A percentile compares a stretch with the other conserved stretches of the same genome.
Evolutionary conservation across 1,140 invertebrate species (phyloP).

Genomic region (Hesperophylax magnus): DNA sequence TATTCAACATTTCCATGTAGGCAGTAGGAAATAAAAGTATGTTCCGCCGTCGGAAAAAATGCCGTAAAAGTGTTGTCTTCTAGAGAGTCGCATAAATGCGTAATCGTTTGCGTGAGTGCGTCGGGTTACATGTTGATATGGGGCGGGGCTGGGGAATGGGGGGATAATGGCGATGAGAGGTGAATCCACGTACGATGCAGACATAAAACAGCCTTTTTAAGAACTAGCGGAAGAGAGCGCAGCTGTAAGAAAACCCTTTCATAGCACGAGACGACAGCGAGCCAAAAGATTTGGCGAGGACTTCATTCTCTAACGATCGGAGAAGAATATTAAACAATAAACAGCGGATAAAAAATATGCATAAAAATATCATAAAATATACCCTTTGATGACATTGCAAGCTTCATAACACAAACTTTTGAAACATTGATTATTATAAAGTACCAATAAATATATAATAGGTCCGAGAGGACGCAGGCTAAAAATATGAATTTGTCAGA

Average conservation of each 20-base stretch:
- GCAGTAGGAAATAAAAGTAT: neutral
- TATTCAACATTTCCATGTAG: no score
- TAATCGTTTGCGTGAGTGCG: constrained; percentile 9
- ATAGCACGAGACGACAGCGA: neutral
- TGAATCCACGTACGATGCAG: constrained; percentile 11
- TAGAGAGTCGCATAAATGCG: constrained; percentile 24
- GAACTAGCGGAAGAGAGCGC: constrained; percentile 7
- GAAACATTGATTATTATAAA: no score
- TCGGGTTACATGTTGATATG: neutral
- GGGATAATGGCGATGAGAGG: constrained; percentile 1
- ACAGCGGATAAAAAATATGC: no score
- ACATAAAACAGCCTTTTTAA: constrained; percentile 30
- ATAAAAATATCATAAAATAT: no score
- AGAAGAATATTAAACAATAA: no score
- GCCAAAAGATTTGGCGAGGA: no score
- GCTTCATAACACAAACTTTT: no score
- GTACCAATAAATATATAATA: no score
- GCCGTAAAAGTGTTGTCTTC: neutral
- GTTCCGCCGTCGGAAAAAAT: neutral
- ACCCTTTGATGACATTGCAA: no score
- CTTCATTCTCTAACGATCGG: no score
- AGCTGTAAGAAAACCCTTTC: neutral
- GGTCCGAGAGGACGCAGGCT: no score
- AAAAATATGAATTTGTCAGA: no score
- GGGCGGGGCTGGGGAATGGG: neutral